A percentile compares a stretch with the other conserved stretches of the same genome.
Evolutionary conservation across 2,888 invertebrate species (phyloP).

Genomic region (Meteorus colon): DNA sequence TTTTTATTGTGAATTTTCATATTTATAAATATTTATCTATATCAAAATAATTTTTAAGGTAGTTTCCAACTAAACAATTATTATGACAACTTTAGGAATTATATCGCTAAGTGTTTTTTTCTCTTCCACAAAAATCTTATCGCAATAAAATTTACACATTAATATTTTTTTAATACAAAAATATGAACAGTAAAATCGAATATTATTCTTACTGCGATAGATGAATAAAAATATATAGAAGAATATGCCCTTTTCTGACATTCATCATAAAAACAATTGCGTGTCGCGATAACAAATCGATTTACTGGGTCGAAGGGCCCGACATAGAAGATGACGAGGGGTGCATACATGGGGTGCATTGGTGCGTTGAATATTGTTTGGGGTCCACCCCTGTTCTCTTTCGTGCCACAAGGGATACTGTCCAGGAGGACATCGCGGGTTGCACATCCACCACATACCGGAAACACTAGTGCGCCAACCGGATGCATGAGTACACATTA

Average conservation of each 20-base stretch:
- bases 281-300: conserved; percentile 62
- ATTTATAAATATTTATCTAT: background rate
- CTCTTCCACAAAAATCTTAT: too few species aligned
- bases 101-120: too few species aligned
- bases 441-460: conserved; percentile 65
- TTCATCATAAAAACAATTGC: conserved; percentile 52
- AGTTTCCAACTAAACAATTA: too few species aligned
- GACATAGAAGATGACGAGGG: conserved; percentile 51
- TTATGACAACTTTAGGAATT: too few species aligned
- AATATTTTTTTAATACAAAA: too few species aligned
- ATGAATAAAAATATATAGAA: conserved; percentile 14
- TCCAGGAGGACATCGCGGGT: conserved; percentile 61
- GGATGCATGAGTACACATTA: conserved; percentile 66
- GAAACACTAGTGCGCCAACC: conserved; percentile 63
- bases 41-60: background rate
- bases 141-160: too few species aligned
- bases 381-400: conserved; percentile 46
- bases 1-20: too few species aligned
- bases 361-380: conserved; percentile 62
- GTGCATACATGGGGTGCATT: conserved; percentile 48
- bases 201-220: background rate
- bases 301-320: conserved; percentile 50
- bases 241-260: conserved; percentile 42
- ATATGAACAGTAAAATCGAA: background rate
- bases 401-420: conserved; percentile 24